Conservation (phyloP, 2,888 invertebrate species). For the Pollenia angustigena region DNA sequence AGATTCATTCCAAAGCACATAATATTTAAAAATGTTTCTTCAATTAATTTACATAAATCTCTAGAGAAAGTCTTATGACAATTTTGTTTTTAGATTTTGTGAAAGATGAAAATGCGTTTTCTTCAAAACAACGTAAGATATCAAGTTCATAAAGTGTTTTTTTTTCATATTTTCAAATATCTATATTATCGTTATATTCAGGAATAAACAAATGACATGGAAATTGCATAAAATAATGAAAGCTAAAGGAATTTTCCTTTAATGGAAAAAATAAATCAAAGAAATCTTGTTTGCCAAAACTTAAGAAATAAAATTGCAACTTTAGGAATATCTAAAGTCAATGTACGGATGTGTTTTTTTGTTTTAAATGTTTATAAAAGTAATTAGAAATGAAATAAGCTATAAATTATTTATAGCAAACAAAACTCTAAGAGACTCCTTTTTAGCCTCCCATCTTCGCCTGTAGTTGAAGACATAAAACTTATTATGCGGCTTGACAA, state of each 20-base stretch:
- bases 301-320: conserved; percentile 12
- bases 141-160: too few species aligned
- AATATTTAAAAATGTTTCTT: conserved; percentile 24
- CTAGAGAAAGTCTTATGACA: conserved; percentile 49
- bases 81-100: background rate
- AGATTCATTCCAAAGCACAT: background rate
- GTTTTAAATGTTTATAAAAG: conserved; percentile 27
- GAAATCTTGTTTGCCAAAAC: conserved; percentile 24
- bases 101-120: too few species aligned
- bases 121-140: too few species aligned
- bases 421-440: background rate
- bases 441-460: background rate
- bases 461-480: conserved; percentile 73
- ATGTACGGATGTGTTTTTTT: background rate
- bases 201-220: conserved; percentile 25
- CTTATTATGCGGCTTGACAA: conserved; percentile 80
- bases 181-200: background rate
- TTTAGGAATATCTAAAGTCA: background rate
- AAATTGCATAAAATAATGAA: conserved; percentile 54
- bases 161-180: background rate
- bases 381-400: conserved; percentile 52
- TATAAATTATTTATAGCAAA: conserved; percentile 53
- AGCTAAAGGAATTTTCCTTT: conserved; percentile 2
- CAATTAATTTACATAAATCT: conserved; percentile 61
- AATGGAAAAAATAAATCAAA: background rate